Base-by-base conservation (phyloP, 2,888 invertebrate species). In the Psylliodes chrysocephalus region DNA sequence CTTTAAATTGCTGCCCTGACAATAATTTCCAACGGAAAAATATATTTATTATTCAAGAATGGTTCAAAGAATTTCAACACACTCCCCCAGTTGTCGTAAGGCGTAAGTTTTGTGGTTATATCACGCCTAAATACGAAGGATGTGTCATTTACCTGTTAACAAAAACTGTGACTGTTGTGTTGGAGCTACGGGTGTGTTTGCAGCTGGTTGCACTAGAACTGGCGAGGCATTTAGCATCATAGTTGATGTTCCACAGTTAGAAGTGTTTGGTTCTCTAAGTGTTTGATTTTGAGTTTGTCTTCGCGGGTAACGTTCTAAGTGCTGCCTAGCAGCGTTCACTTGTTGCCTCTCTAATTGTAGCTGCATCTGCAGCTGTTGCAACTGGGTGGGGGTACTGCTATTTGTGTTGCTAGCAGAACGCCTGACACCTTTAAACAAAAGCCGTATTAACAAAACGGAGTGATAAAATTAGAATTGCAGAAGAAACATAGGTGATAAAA, bases 291-390 rank as follows among this genome's bases (percentile, higher is more conserved):
- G 92, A 57, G 90, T 89, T 75, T 90, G 90, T 75, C 95, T 89
- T 75, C 95, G 88, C 73, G 95, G 95, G 82, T 95, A 86, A 68
- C 95, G 88, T 84, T 96, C 95, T 79, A 95, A 83, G 83, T 95
- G 94, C 84, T 95, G 95, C 71, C 95, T 89, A 68, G 92, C 91
- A 78, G 91, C 92, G 77, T 86, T 89, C 75, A 92, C 94, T 87
- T 95, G 92, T 84, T 96, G 92, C 76, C 94, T 86, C 83, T 95
- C 94, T 69, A 94, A 86, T 83, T 96, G 96, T 79, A 95, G 85
- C 84, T 96, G 96, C 94, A 96, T 95, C 86, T 96, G 96, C 76
- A 96, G 85, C 81, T 96, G 96, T 82, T 96, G 96, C 81, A 96
- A 85, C 83, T 94, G 93, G 74, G 91, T 90, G 73, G 93, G 91